Conservation (phyloP, 2,797 vertebrate species). For the Capromys pilorides region DNA sequence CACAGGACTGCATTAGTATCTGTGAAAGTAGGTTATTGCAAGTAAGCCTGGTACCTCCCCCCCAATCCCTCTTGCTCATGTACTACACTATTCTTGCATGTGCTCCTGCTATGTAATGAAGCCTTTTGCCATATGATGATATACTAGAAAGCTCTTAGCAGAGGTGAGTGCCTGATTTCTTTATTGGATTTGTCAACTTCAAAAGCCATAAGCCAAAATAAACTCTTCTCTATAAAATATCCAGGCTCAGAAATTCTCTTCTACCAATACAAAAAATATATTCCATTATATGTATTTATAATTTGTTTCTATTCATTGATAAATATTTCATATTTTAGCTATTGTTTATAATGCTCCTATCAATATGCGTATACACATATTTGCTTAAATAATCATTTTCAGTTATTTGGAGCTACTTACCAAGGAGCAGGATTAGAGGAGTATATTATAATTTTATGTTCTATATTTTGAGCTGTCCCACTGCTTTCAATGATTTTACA, state of each 20-base stretch:
- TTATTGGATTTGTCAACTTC: not conserved
- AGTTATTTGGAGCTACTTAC: not conserved
- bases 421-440: not conserved
- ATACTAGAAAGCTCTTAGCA: not conserved
- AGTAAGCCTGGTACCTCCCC: not conserved
- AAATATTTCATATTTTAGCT: not conserved
- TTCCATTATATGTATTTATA: not conserved
- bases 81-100: not conserved
- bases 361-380: not conserved
- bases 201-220: not conserved
- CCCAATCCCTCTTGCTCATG: not conserved
- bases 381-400: not conserved
- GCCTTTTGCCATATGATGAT: not conserved
- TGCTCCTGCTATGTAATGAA: not conserved
- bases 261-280: not conserved
- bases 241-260: not conserved
- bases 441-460: not conserved
- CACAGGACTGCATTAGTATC: not conserved
- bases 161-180: not conserved
- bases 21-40: not conserved
- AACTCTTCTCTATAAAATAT: not conserved
- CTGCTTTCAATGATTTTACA: conserved; percentile 35
- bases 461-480: conserved; percentile 15
- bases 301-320: conserved; percentile 12
- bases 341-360: not conserved